Evolutionary conservation across 2,888 invertebrate genomes (phyloP), one percentile per base, ranked within the genome.

Genomic region (Callyntrura sp.): DNA sequence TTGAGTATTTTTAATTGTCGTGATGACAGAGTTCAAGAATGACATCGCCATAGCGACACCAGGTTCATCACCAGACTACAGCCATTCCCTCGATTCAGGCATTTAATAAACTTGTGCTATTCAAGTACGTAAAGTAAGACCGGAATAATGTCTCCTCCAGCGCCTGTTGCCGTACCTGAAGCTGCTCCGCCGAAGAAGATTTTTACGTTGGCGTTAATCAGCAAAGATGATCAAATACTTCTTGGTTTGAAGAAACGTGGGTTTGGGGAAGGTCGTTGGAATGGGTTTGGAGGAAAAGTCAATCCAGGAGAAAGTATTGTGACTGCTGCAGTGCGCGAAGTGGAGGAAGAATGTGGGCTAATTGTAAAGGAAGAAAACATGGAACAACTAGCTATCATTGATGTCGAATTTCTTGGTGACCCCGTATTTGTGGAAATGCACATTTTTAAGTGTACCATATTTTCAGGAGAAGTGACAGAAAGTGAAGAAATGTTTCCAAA

Each of bases 221-320:
- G n/a, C n/a, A n/a, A n/a, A n/a, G n/a, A n/a, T n/a, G n/a, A n/a
- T n/a, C n/a, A 60, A 2, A 60, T 60, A n/a, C 57, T 60, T 2
- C 20, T 60, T 8, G 57, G 57, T 8, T 60, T n/a, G 57, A 60
- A 60, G 20, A 60, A 60, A 9, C 57, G 57, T n/a, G 57, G 57
- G 57, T 60, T 60, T 20, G 57, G 57, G 9, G 20, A 60, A 9
- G 17, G 20, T 14, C n/a, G 57, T 3, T 60, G 57, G 57, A 60
- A 60, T 9, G 57, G 57, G n/a, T 60, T 60, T 14, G 57, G 57
- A 6, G 57, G 57, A 2, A 60, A 60, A 9, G 57, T 60, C 1
- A 17, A 60, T 17, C 57, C 57, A 0, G 57, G 57, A 20, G 57
- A 60, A 14, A 20, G 20, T 9, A 60, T 60, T 17, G 17, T 20